phyloP scores from a whole-genome alignment of 2,113 vertebrate genomes.

The Ammodytes dubius region DNA sequence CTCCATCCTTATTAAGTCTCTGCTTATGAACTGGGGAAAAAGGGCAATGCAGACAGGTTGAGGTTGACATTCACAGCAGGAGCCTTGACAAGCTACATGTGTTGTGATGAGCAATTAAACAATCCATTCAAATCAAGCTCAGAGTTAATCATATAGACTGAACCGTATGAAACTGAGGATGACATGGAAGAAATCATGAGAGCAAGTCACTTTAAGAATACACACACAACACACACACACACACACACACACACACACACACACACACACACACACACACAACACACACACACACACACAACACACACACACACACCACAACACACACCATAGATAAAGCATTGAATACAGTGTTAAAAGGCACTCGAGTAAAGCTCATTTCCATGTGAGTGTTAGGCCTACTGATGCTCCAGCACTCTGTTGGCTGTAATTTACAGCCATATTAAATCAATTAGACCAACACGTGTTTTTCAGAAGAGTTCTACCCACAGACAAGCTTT shows the following conservation, averaged over 20 bases:
- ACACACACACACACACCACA: slow-evolving; percentile 17
- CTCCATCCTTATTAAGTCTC: no score
- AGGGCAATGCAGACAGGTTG: background rate
- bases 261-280: slow-evolving; percentile 9
- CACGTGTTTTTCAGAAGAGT: slow-evolving; percentile 69
- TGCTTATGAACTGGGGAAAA: background rate
- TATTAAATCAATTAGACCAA: slow-evolving; percentile 76
- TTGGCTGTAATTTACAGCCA: slow-evolving; percentile 70
- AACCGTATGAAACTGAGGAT: slow-evolving; percentile 17
- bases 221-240: slow-evolving; percentile 10
- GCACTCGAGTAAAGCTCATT: slow-evolving; percentile 62
- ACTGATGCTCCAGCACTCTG: slow-evolving; percentile 52
- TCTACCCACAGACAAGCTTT: slow-evolving; percentile 64
- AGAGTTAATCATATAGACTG: slow-evolving; percentile 31
- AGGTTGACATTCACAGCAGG: slow-evolving; percentile 20
- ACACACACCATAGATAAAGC: slow-evolving; percentile 40
- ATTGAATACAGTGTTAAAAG: slow-evolving; percentile 55
- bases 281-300: slow-evolving; percentile 15
- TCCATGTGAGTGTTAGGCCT: slow-evolving; percentile 59
- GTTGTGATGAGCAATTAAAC: slow-evolving; percentile 38
- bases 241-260: slow-evolving; percentile 14
- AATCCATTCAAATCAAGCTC: slow-evolving; percentile 45
- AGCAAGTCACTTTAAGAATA: background rate
- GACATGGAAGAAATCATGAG: background rate
- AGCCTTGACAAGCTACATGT: slow-evolving; percentile 19